phyloP scores from a whole-genome alignment of 2,888 invertebrate species.

The Halictus quadricinctus region DNA sequence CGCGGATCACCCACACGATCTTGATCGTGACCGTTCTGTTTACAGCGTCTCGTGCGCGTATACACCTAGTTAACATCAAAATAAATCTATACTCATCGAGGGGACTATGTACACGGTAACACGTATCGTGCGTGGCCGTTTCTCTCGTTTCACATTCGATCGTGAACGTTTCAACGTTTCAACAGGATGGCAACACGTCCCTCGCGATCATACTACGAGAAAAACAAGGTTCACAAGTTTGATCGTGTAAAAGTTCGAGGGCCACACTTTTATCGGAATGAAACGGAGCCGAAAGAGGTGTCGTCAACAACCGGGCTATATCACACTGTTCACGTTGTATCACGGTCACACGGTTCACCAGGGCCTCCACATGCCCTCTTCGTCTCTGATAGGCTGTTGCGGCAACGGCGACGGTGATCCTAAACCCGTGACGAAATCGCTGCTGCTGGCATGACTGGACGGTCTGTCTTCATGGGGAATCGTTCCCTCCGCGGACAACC shows the following conservation, averaged over 20 bases:
- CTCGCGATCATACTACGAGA: not conserved
- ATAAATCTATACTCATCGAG: conserved; percentile 81
- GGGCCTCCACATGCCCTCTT: conserved; percentile 81
- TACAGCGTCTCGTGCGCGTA: conserved; percentile 59
- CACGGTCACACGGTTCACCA: conserved; percentile 71
- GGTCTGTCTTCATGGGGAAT: conserved; percentile 71
- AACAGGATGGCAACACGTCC: not conserved
- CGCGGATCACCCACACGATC: conserved; percentile 28
- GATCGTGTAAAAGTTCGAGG: not conserved
- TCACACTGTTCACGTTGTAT: not conserved
- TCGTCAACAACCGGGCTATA: not conserved
- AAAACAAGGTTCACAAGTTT: not conserved
- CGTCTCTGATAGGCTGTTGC: conserved; percentile 78
- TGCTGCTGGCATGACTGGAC: conserved; percentile 72
- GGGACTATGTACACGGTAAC: conserved; percentile 72
- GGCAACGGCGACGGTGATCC: conserved; percentile 69
- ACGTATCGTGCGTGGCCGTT: not conserved
- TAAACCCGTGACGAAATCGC: conserved; percentile 69
- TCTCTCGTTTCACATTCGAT: not conserved
- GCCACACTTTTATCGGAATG: not conserved
- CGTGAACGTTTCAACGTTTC: not conserved
- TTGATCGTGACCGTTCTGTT: conserved; percentile 24
- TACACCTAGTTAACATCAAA: conserved; percentile 82
- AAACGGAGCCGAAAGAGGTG: not conserved
- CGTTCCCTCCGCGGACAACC: conserved; percentile 33